Evolutionary conservation across 2,888 invertebrate genomes (phyloP), one percentile per base, ranked within the genome.

Genomic region (Homarus gammarus): DNA sequence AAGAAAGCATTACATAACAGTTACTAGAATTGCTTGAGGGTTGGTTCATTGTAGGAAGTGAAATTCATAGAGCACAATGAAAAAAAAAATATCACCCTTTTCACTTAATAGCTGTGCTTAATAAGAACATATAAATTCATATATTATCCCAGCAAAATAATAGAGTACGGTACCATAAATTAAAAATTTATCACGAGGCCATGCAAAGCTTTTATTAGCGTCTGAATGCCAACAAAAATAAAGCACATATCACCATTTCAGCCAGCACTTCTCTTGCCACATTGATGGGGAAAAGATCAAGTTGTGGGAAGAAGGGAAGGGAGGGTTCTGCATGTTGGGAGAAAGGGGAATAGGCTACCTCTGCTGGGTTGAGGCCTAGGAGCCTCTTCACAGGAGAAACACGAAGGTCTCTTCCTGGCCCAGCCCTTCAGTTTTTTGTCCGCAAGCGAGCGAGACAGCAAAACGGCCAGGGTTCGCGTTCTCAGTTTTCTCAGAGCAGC

Each of bases 351-450:
- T 27, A 27, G 44, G 86, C 78, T 86, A 86, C 86, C 86, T 86
- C 86, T 78, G 79, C 79, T 75, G 68, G 86, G 77, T 64, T 79
- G 86, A 86, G 86, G 79, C 86, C 86, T 86, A 77, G 86, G 79
- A 31, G 44, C 75, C 78, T 86, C 86, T 27, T 86, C 79, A 75
- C 86, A 86, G 79, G 86, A 86, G 49, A 86, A 86, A 86, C 86
- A 86, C 72, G 86, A 40, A 68, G 86, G 79, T 86, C 86, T 86
- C 86, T 86, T 86, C 86, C 86, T 78, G 75, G 79, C 78, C 86
- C 86, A 86, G 64, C 70, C 56, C 86, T 79, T 86, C 79, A 75
- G 79, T 44, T 86, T 72, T 86, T 78, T 86, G 70, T 86, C 86
- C 33, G 77, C 85, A 44, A 75, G 75, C 75, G 85, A 77, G 64